Base-by-base conservation (phyloP, 2,113 vertebrate genomes). In the Neolamprologus fasciatus region DNA sequence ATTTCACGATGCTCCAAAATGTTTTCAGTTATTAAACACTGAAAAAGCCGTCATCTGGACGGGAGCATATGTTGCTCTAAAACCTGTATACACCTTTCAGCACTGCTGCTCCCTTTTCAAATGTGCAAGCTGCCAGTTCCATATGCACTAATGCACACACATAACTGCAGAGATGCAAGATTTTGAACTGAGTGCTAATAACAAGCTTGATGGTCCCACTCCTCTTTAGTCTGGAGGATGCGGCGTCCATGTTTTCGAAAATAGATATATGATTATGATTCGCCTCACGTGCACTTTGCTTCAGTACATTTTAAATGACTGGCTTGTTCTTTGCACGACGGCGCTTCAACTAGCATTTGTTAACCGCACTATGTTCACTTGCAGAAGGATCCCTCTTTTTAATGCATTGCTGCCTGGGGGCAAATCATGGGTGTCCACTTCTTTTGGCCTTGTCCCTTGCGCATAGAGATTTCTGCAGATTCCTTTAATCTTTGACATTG, bases 251-350 rank as follows among this genome's bases (percentile, higher is more conserved):
- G 42, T 19, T 78, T 76, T 50, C 0, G 0, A 76, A 76, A 28
- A 28, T 17, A 17, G 42, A 28, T 76, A 37, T n/a, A 66, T 76
- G 42, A 76, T 28, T 28, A 28, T 26, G 23, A 50, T 50, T 47
- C 4, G 2, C 42, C 40, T 76, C 42, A 28, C 9, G 5, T 73
- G 14, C 21, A 11, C 68, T 73, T 73, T 45, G 68, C 21, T 23
- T 73, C 40, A 73, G 8, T 73, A 17, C 68, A 73, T 73, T 73
- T 73, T 66, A 71, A 71, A 71, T 42, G 37, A 71, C n/a, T 42
- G 37, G 21, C 37, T 42, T 71, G 37, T 71, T 73, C 40, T 3
- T 73, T 73, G 40, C 13, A 73, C 4, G 19, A 40, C 35, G 5
- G 35, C 19, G 3, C 19, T 68, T 40, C 19, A 21, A 68, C 63